These are phyloP conservation scores for Camponotus pennsylvanicus DNA, from an alignment of 1,140 invertebrate species.

Conservation along the genomic window DNA sequence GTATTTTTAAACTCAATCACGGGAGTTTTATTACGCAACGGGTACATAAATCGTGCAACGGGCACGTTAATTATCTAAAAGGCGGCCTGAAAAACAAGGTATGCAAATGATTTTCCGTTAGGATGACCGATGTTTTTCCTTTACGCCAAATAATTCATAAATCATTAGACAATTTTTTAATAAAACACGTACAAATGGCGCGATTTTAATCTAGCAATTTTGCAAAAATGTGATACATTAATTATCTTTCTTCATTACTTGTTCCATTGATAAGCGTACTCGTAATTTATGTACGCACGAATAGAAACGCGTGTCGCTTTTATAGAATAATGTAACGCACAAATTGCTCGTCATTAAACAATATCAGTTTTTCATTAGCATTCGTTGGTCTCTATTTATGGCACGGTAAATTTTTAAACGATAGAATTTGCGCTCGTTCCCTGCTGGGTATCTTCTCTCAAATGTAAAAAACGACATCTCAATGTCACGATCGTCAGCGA, in stretches of 20 bases:
- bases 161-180: slow-evolving; percentile 18
- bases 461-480: background rate
- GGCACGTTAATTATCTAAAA: slow-evolving; percentile 37
- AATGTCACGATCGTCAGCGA: slow-evolving; percentile 49
- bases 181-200: background rate
- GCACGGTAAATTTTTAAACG: background rate
- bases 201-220: background rate
- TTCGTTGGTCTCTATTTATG: background rate
- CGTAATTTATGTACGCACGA: slow-evolving; percentile 38
- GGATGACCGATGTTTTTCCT: slow-evolving; percentile 24
- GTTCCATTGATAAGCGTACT: slow-evolving; percentile 32
- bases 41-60: background rate
- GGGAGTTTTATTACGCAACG: slow-evolving; percentile 3
- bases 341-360: slow-evolving; percentile 53
- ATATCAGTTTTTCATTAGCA: slow-evolving; percentile 39
- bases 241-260: slow-evolving; percentile 43
- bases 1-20: background rate
- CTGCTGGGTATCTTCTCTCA: too few species aligned
- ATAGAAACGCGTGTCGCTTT: slow-evolving; percentile 37
- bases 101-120: slow-evolving; percentile 22
- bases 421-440: background rate
- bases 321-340: slow-evolving; percentile 26
- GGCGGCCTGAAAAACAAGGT: background rate
- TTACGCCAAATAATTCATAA: slow-evolving; percentile 30
- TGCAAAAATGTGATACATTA: slow-evolving; percentile 19